Conservation (phyloP, 2,888 invertebrate species). For the Chrysina gloriosa region DNA sequence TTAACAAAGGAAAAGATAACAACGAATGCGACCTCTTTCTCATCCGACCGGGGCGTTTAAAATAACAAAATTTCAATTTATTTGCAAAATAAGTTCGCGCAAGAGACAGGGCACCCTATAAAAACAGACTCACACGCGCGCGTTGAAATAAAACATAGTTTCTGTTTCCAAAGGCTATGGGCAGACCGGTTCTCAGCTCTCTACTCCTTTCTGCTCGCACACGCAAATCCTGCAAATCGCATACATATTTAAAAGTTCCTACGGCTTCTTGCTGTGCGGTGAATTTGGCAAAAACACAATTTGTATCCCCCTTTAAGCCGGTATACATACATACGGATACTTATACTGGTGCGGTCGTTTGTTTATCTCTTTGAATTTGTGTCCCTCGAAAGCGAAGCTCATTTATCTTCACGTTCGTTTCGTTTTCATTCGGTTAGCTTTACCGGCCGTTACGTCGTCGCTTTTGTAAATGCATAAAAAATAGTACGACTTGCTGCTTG, state of each 20-base stretch:
- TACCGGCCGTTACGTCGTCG: not conserved
- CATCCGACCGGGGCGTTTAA: conserved; percentile 43
- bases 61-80: conserved; percentile 52
- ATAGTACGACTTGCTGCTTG: not conserved
- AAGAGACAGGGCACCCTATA: conserved; percentile 41
- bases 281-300: conserved; percentile 34
- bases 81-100: conserved; percentile 49
- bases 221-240: conserved; percentile 48
- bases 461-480: conserved; percentile 29
- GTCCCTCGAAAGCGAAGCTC: conserved; percentile 16
- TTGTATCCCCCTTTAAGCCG: conserved; percentile 15
- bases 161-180: conserved; percentile 1
- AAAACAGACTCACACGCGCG: conserved; percentile 40
- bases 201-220: conserved; percentile 20
- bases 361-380: conserved; percentile 37
- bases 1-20: conserved; percentile 38
- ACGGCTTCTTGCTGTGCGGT: conserved; percentile 21
- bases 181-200: conserved; percentile 25
- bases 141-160: conserved; percentile 39
- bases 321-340: conserved; percentile 30
- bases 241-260: conserved; percentile 48
- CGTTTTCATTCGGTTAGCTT: conserved; percentile 30
- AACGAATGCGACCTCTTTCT: conserved; percentile 18
- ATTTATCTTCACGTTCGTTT: conserved; percentile 31
- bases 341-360: conserved; percentile 32